phyloP scores from a whole-genome alignment of 1,140 invertebrate species.

The Drosophila albomicans region DNA sequence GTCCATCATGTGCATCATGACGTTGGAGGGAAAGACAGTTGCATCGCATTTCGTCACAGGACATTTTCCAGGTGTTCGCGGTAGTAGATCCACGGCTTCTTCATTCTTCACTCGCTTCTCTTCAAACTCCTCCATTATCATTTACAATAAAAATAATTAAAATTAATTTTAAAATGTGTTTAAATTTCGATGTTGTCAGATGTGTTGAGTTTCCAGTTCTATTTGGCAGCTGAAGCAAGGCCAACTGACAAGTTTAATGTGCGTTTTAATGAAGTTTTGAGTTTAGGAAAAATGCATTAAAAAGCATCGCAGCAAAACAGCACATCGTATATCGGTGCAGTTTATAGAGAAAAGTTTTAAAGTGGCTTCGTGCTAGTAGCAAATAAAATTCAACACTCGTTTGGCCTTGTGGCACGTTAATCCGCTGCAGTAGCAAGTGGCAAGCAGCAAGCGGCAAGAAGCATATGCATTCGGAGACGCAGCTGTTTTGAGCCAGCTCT shows the following conservation, averaged over 20 bases:
- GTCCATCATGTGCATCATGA: conserved; percentile 49
- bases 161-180: no score
- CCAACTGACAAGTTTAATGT: not conserved
- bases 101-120: not conserved
- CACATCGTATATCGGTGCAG: not conserved
- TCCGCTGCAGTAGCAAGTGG: conserved; percentile 54
- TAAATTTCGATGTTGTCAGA: no score
- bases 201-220: no score
- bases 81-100: not conserved
- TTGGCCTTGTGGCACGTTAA: conserved; percentile 66
- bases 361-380: conserved; percentile 32
- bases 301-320: not conserved
- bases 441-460: no score
- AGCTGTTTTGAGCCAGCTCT: conserved; percentile 58
- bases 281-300: not conserved
- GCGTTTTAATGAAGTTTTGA: not conserved
- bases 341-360: conserved; percentile 18
- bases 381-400: conserved; percentile 25
- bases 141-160: not conserved
- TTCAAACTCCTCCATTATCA: not conserved
- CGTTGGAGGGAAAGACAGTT: conserved; percentile 34
- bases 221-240: not conserved
- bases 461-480: conserved; percentile 53
- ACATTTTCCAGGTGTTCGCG: conserved; percentile 38
- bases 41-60: conserved; percentile 29